These are phyloP conservation scores for Myotis vivesi DNA, from an alignment of 2,797 vertebrate species.

Conservation along the genomic window DNA sequence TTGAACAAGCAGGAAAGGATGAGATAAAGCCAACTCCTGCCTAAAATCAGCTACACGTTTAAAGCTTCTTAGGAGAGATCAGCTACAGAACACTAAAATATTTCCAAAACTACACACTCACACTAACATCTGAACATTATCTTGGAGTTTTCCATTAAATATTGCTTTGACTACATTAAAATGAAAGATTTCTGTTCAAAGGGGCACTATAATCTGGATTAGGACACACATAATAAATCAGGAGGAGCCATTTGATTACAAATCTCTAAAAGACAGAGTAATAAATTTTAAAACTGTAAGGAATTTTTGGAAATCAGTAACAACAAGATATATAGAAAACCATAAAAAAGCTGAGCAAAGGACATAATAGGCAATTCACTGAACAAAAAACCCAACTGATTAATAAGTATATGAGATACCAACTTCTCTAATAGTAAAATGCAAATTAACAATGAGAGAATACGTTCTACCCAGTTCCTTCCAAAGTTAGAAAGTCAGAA, in stretches of 20 bases:
- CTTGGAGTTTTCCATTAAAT: not conserved
- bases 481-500: not conserved
- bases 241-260: not conserved
- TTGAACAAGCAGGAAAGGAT: not conserved
- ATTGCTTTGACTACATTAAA: not conserved
- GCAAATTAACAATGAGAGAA: not conserved
- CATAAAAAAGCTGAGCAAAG: not conserved
- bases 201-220: not conserved
- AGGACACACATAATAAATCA: not conserved
- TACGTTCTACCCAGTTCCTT: not conserved
- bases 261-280: not conserved
- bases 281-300: not conserved
- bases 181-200: not conserved
- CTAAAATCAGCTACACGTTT: not conserved
- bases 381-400: not conserved
- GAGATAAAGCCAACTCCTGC: not conserved
- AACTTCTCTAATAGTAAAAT: not conserved
- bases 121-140: not conserved
- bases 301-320: not conserved
- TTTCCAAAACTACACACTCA: not conserved
- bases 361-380: not conserved
- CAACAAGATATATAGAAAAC: not conserved
- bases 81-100: conserved; percentile 13
- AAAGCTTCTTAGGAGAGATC: conserved; percentile 19
- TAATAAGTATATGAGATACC: not conserved